Base-by-base conservation (phyloP, 2,113 vertebrate species). In the Okapia johnstoni region DNA sequence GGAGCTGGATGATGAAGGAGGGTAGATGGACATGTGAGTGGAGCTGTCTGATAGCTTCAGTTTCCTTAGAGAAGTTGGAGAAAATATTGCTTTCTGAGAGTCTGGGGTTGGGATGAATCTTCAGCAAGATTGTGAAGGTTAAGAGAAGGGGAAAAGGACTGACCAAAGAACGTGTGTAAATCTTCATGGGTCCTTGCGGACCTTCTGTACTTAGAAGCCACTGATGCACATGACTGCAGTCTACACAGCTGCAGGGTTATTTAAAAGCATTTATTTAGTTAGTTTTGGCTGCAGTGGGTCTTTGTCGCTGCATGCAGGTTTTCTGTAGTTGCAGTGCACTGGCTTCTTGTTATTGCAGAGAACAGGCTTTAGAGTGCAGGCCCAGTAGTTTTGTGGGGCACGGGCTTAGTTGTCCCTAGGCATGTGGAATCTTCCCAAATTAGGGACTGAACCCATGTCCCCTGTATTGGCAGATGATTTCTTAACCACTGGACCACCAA, bases 391-490 rank as follows among this genome's bases (percentile, higher is more conserved):
- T 15, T 43, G 40, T 43, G 40, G 70, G 36, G 12, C 40, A 26
- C 2, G 1, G 40, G 40, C 40, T 76, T 76, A 26, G 70, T 15
- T 76, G 40, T 76, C 43, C 70, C 0, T 0, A 13, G 70, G 70
- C 70, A 43, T 26, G 23, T 15, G 70, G 40, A 76, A 76, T 76
- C 40, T 43, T 76, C 23, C 6, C 23, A 43, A 26, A 76, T 26
- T 40, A 76, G 23, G 23, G 40, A 8, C 26, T 0, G 2, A 76
- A 76, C 40, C 70, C 0, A 0, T 26, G 70, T 76, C 21, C 23
- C 40, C 70, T 43, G 40, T 6, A 25, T 76, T 76, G 40, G 70
- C 40, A 43, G 70, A 26, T 26, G 13, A 43, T 4, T 14, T 76
- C 70, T 43, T 43, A 76, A 26, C 23, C 6, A 25, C 23, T 43